Conservation (phyloP, 1,140 invertebrate species). For the Brachionus rubens region DNA sequence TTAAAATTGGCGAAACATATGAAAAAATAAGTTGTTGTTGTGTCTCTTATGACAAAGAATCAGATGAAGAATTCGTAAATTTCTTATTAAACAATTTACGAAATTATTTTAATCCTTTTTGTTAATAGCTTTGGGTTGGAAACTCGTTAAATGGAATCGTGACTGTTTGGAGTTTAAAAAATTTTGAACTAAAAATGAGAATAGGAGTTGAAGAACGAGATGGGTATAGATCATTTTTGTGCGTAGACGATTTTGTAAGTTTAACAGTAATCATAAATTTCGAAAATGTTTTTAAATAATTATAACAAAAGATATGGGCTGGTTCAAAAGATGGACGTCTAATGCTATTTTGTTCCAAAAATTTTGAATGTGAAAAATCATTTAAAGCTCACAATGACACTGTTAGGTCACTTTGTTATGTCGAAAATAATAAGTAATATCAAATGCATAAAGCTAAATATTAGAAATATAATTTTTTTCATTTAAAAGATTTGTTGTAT, state of each 20-base stretch:
- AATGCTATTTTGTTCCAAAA: not conserved
- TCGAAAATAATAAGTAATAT: not conserved
- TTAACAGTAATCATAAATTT: too few relatives aligned
- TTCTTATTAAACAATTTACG: too few relatives aligned
- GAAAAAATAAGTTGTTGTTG: constrained; percentile 16
- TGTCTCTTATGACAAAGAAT: not conserved
- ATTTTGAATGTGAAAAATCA: constrained; percentile 29
- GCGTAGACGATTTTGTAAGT: not conserved
- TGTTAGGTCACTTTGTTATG: not conserved
- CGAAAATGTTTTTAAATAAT: too few relatives aligned
- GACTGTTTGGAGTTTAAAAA: constrained; percentile 1
- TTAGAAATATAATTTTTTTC: not conserved
- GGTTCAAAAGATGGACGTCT: constrained; percentile 17
- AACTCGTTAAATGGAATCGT: not conserved
- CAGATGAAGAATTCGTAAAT: constrained; percentile 1
- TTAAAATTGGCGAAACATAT: constrained; percentile 2
- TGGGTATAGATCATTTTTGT: constrained; percentile 21
- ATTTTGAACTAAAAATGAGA: constrained; percentile 28
- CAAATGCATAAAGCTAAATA: not conserved
- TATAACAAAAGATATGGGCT: constrained; percentile 4
- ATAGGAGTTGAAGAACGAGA: not conserved
- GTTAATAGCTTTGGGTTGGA: constrained; percentile 12
- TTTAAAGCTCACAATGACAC: constrained; percentile 39
- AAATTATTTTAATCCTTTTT: too few relatives aligned
- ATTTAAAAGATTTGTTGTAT: constrained; percentile 22